Evolutionary conservation across 2,888 invertebrate genomes (phyloP).

Genomic region (Amphipoea lucens): DNA sequence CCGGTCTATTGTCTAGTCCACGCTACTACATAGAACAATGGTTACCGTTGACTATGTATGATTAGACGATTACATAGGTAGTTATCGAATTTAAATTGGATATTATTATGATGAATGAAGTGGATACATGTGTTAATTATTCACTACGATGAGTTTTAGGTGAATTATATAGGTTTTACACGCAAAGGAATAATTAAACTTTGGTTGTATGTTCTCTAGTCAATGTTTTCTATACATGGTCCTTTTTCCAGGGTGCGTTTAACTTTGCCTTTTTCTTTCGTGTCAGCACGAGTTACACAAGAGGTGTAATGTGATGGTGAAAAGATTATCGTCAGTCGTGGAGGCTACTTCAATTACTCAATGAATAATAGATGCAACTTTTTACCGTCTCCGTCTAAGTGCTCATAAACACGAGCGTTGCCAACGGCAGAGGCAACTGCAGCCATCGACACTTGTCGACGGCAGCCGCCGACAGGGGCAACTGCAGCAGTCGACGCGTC

Average conservation of each 20-base stretch:
- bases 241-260: not conserved
- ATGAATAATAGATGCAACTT: not conserved
- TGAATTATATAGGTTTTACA: slow-evolving; percentile 34
- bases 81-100: slow-evolving; percentile 38
- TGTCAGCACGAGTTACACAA: not conserved
- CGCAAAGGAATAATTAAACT: slow-evolving; percentile 17
- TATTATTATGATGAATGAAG: slow-evolving; percentile 35
- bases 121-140: slow-evolving; percentile 29
- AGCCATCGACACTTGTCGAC: not conserved
- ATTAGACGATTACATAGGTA: slow-evolving; percentile 16
- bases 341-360: not conserved
- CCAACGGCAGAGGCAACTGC: not conserved
- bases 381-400: not conserved
- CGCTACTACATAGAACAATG: not conserved
- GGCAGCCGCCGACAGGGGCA: too few relatives aligned
- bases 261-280: not conserved
- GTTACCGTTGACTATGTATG: not conserved
- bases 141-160: slow-evolving; percentile 24
- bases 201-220: not conserved
- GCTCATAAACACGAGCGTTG: not conserved
- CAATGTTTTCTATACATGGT: not conserved
- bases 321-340: not conserved
- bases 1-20: not conserved
- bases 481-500: too few relatives aligned
- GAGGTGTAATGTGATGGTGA: too few relatives aligned